A percentile compares a stretch with the other conserved stretches of the same genome.
phyloP scores from a whole-genome alignment of 2,797 vertebrate species.

The Clarias pachynema region DNA sequence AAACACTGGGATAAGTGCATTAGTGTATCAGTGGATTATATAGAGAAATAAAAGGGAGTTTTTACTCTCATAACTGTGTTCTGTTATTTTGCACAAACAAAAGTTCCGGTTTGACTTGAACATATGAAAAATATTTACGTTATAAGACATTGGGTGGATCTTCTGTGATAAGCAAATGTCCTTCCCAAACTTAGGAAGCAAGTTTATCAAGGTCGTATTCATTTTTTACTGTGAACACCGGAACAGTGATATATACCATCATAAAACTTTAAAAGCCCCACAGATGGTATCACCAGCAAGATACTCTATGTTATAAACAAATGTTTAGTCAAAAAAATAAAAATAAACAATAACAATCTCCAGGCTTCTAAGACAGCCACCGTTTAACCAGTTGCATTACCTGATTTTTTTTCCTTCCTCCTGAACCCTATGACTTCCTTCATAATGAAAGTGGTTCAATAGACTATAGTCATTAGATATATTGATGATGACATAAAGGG shows the following conservation, averaged over 20 bases:
- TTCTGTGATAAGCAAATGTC: neutral
- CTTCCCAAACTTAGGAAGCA: neutral
- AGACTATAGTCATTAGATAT: slow-evolving; percentile 17
- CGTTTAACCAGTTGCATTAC: neutral
- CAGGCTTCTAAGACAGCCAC: neutral
- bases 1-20: too few relatives aligned
- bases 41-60: too few relatives aligned
- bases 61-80: too few relatives aligned
- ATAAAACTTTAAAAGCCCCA: slow-evolving; percentile 27
- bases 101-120: too few relatives aligned
- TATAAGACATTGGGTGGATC: too few relatives aligned
- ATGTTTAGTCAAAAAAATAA: neutral
- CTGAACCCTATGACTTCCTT: slow-evolving; percentile 12
- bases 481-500: slow-evolving; percentile 19
- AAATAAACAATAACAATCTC: neutral
- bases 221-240: neutral
- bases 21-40: too few relatives aligned
- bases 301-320: slow-evolving; percentile 4
- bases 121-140: too few relatives aligned
- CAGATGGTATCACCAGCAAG: neutral
- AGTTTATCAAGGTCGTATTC: neutral
- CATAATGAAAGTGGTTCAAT: slow-evolving; percentile 7
- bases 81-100: too few relatives aligned
- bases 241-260: neutral
- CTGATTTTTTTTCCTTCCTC: neutral